Base-by-base conservation (phyloP, 2,888 invertebrate genomes). In the Lagria hirta region DNA sequence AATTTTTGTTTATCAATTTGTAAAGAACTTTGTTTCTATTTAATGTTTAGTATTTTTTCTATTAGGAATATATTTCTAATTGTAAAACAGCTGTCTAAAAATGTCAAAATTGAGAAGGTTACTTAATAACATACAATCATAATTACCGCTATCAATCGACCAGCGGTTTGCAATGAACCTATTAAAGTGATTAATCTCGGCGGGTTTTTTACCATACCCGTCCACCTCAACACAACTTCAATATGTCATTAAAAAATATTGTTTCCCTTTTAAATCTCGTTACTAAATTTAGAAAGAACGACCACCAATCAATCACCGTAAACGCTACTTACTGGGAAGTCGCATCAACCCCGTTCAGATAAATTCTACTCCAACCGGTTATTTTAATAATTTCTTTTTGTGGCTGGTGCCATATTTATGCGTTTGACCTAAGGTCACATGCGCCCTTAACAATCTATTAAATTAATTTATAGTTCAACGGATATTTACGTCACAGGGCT, bases 141-240 rank as follows among this genome's bases (percentile, higher is more conserved):
- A 68, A 69, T 68, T 65, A 63, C 67, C 53, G 62, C 66, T 59
- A 69, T 70, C 64, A 64, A 65, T 64, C 62, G 57, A 57, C 56
- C 61, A 57, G 55, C 54, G 58, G 61, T 61, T 64, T 51, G 60
- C 61, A 61, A 64, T 62, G 61, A 57, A 54, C 61, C 66, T 61
- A 69, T 70, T 69, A 69, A 66, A 66, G 62, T 69, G 70, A 70
- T 69, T 60, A 66, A 70, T 69, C 59, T 50, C 54, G 42, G 52
- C 61, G 62, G 61, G 66, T 65, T 66, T 64, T 62, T 58, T 51
- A 51, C 49, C 50, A 43, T 47, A 45, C 55, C 50, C 52, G 54
- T 56, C 55, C 58, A 60, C 56, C 61, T 60, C 60, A 57, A 60
- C 62, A 60, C 60, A 56, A 62, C 62, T 62, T 62, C 59, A 58